phyloP scores from a whole-genome alignment of 2,797 vertebrate genomes.

The Acridotheres tristis region DNA sequence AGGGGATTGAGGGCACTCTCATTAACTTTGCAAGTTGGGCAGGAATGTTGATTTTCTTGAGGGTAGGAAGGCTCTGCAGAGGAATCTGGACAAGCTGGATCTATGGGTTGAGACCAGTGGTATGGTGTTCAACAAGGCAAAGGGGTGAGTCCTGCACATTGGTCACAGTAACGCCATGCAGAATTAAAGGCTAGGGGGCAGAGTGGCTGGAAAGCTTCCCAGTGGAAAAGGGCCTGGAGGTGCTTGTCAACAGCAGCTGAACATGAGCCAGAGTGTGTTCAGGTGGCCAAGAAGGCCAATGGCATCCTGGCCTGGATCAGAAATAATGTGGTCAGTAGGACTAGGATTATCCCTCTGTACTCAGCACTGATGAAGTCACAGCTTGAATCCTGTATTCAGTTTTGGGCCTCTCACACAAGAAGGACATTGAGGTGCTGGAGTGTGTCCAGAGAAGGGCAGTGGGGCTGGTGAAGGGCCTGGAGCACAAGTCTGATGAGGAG shows the following conservation, averaged over 20 bases:
- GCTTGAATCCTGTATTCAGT: neutral
- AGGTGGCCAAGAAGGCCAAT: neutral
- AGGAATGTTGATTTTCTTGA: neutral
- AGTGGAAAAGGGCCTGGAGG: neutral
- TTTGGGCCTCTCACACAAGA: neutral
- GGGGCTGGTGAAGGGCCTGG: neutral
- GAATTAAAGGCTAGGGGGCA: neutral
- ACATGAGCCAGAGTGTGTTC: neutral
- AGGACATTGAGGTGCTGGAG: neutral
- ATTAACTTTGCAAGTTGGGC: neutral
- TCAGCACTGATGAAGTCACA: neutral
- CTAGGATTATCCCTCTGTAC: neutral
- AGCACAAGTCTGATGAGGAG: neutral
- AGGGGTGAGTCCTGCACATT: fast-evolving
- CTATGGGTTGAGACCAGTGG: fast-evolving
- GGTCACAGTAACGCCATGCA: neutral
- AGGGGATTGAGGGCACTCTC: neutral
- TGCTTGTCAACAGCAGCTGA: neutral
- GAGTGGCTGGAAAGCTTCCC: neutral
- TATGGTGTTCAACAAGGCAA: too few species aligned
- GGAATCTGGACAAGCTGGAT: neutral
- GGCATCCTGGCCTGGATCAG: neutral
- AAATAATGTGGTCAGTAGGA: neutral
- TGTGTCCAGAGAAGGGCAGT: neutral
- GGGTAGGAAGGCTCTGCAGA: neutral